Percentiles rank a stretch among this genome's conserved stretches.
Conservation (phyloP, 2,113 vertebrate genomes). For the Marmota monax region DNA sequence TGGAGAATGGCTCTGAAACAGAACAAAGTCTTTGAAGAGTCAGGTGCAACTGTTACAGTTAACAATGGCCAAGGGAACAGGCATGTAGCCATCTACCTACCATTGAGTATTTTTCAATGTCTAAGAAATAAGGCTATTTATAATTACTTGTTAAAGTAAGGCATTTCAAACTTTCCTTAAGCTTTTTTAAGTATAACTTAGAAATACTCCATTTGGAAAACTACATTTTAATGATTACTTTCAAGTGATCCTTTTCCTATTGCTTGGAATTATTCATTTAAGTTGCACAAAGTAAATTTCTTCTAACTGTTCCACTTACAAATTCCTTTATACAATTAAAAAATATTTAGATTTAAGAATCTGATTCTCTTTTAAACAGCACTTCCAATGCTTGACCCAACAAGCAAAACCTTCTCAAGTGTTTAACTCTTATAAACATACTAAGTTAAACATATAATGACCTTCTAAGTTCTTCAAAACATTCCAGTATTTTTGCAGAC, state of each 20-base stretch:
- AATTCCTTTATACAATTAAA: slow-evolving; percentile 53
- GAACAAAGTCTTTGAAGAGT: background rate
- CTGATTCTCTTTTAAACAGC: background rate
- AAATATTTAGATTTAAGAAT: background rate
- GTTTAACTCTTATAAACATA: slow-evolving; percentile 39
- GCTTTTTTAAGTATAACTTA: background rate
- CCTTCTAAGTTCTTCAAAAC: slow-evolving; percentile 21
- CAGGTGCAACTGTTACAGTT: background rate
- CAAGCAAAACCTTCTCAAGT: slow-evolving; percentile 24
- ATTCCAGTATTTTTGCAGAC: slow-evolving; percentile 28
- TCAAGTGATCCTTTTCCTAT: slow-evolving; percentile 47
- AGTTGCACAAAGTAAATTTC: slow-evolving; percentile 16
- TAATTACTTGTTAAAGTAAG: background rate
- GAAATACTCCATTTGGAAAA: slow-evolving; percentile 38
- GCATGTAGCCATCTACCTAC: background rate
- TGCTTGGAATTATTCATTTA: background rate
- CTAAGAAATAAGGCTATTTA: background rate
- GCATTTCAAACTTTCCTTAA: slow-evolving; percentile 5
- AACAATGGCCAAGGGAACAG: background rate
- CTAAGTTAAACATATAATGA: slow-evolving; percentile 42
- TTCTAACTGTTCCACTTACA: slow-evolving; percentile 40
- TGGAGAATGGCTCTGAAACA: background rate
- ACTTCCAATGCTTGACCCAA: slow-evolving; percentile 31
- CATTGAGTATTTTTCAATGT: background rate
- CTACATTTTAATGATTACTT: slow-evolving; percentile 46